Evolutionary conservation across 2,797 vertebrate genomes (phyloP).

Genomic region (Parambassis ranga): DNA sequence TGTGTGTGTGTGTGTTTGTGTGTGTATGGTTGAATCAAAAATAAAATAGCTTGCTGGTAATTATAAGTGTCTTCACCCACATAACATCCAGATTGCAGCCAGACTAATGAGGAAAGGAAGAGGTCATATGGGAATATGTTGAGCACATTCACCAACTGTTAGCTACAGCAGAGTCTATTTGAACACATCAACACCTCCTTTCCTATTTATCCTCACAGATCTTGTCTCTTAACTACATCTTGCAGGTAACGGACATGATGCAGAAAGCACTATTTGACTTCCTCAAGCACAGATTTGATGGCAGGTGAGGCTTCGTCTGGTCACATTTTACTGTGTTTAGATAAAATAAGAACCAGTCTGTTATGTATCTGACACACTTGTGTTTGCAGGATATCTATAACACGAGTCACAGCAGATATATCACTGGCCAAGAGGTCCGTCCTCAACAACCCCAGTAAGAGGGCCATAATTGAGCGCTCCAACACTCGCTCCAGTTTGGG

Average conservation of each 20-base stretch:
- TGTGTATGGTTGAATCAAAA: background rate
- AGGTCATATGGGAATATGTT: conserved; percentile 55
- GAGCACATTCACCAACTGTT: too few species aligned
- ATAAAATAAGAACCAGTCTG: background rate
- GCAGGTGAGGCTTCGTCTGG: conserved; percentile 96
- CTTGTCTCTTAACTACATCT: conserved; percentile 32
- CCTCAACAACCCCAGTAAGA: conserved; percentile 98
- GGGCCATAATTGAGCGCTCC: conserved; percentile 96
- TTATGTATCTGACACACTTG: background rate
- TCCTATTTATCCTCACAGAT: too few species aligned
- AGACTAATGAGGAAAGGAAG: conserved; percentile 29
- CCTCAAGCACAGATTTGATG: conserved; percentile 99
- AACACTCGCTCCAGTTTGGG: conserved; percentile 97
- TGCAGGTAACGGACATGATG: conserved; percentile 99
- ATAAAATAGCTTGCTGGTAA: conserved; percentile 38
- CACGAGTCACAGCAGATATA: conserved; percentile 97
- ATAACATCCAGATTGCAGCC: conserved; percentile 40
- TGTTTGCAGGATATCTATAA: conserved; percentile 94
- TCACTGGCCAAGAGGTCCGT: conserved; percentile 97
- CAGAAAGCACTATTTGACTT: conserved; percentile 99
- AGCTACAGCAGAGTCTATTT: too few species aligned
- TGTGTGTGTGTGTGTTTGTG: conserved; percentile 42
- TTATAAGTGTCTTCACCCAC: conserved; percentile 37
- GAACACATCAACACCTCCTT: too few species aligned
- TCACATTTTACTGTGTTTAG: background rate